These are phyloP conservation scores for Araneus ventricosus DNA, from an alignment of 1,140 invertebrate species.

Conservation along the genomic window DNA sequence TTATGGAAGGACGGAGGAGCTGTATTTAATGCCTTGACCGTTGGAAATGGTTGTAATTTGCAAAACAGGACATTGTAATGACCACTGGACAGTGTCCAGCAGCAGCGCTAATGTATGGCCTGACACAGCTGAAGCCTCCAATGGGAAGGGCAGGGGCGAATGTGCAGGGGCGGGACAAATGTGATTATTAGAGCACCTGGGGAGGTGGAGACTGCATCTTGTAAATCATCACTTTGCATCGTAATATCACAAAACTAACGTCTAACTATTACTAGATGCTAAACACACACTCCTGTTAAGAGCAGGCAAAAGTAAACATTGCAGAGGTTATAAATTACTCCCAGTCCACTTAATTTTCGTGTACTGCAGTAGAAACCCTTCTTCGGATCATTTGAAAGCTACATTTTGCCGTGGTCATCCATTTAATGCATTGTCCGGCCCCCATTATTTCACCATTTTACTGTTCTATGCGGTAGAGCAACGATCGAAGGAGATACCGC, in stretches of 20 bases:
- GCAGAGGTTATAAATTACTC: conserved; percentile 61
- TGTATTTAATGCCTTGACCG: conserved; percentile 59
- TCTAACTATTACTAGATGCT: conserved; percentile 73
- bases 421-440: conserved; percentile 60
- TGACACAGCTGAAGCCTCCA: conserved; percentile 68
- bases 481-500: conserved; percentile 28
- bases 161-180: conserved; percentile 52
- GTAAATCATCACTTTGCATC: conserved; percentile 72
- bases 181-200: conserved; percentile 71
- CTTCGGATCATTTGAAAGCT: conserved; percentile 61
- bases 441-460: conserved; percentile 52
- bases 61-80: conserved; percentile 74
- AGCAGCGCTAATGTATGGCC: conserved; percentile 69
- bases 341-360: conserved; percentile 67
- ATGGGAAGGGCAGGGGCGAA: conserved; percentile 55
- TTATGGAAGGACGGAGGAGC: conserved; percentile 22
- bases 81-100: conserved; percentile 73
- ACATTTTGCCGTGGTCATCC: conserved; percentile 62
- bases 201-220: conserved; percentile 71
- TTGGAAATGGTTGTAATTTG: conserved; percentile 69
- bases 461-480: conserved; percentile 31
- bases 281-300: conserved; percentile 63
- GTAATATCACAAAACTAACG: conserved; percentile 74
- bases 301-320: conserved; percentile 68
- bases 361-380: conserved; percentile 25